These are phyloP conservation scores for Lycocerus yunnanus DNA, from an alignment of 2,888 invertebrate genomes.

Conservation along the genomic window DNA sequence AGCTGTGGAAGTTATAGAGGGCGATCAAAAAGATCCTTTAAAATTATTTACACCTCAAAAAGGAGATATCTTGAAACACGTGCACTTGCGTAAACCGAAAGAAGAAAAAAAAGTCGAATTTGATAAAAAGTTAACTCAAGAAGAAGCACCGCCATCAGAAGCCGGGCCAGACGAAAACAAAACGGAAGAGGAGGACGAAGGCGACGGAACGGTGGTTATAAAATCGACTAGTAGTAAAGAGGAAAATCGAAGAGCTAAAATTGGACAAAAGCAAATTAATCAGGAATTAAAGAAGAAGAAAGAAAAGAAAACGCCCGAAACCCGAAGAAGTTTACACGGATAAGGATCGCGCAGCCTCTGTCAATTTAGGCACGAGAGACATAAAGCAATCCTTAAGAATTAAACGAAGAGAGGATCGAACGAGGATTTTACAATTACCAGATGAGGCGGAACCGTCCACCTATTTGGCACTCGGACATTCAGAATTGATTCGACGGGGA, in stretches of 20 bases:
- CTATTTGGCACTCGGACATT: conserved; percentile 74
- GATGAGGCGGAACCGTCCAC: conserved; percentile 80
- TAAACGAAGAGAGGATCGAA: conserved; percentile 78
- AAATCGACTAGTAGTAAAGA: not conserved
- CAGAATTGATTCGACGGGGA: conserved; percentile 77
- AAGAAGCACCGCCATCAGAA: not conserved
- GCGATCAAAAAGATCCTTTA: conserved; percentile 24
- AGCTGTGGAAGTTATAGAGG: conserved; percentile 54
- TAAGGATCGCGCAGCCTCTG: conserved; percentile 89
- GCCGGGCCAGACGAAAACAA: conserved; percentile 13
- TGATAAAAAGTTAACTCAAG: conserved; percentile 10
- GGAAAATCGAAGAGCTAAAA: conserved; percentile 36
- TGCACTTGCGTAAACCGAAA: conserved; percentile 45
- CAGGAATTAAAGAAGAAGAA: conserved; percentile 47
- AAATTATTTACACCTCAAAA: conserved; percentile 27
- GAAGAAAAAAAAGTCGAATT: conserved; percentile 36
- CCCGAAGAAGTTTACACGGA: conserved; percentile 85
- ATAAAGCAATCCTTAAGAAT: conserved; percentile 83
- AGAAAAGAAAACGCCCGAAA: conserved; percentile 47
- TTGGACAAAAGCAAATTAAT: conserved; percentile 46
- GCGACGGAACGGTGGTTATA: conserved; percentile 42
- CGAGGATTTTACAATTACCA: conserved; percentile 71
- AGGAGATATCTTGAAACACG: not conserved
- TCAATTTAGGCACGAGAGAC: conserved; percentile 83
- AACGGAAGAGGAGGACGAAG: conserved; percentile 49